Base-by-base conservation (phyloP, 2,113 vertebrate genomes). In the Trochalopteron elliotii region DNA sequence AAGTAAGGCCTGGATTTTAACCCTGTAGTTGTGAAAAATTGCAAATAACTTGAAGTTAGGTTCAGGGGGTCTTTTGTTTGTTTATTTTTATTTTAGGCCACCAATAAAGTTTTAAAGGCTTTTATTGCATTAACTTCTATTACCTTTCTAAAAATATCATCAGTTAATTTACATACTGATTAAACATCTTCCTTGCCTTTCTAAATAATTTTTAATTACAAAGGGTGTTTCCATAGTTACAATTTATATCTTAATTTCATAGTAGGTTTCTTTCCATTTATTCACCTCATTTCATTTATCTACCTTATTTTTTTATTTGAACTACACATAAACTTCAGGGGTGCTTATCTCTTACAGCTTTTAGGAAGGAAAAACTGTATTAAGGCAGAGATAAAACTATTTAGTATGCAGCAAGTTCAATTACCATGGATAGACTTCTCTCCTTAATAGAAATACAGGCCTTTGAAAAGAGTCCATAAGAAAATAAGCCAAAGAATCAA, bases 231-330 rank as follows among this genome's bases (percentile, higher is more conserved):
- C 88, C 61, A 96, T 93, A 96, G 92, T 45, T 91, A 91, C 60
- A 96, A 91, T 96, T 97, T 97, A 96, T 94, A 78, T 95, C 75
- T 97, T 96, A 80, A 97, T 97, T 97, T 96, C 68, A 94, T 89
- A 95, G 28, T 50, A 83, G 44, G 95, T 94, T 96, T 94, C 74
- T 92, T 97, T 94, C 82, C 50, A 89, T 69, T 93, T 91, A 61
- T 61, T 94, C 69, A 53, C 40, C 21, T 94, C 40, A 89, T 84
- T 97, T 57, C 22, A 96, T 96, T 97, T 96, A 93, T 97, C 83
- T 95, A 90, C 44, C 50, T 96, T 96, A 94, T 96, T 97, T 96
- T 96, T 81, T 95, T 95, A 90, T 84, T 95, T 93, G 78, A 95
- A 84, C 75, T 91, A 78, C 80, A 93, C 45, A 82, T 92, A 95